Base-by-base conservation (phyloP, 1,140 invertebrate genomes). In the Druon quercuslanigerum region DNA sequence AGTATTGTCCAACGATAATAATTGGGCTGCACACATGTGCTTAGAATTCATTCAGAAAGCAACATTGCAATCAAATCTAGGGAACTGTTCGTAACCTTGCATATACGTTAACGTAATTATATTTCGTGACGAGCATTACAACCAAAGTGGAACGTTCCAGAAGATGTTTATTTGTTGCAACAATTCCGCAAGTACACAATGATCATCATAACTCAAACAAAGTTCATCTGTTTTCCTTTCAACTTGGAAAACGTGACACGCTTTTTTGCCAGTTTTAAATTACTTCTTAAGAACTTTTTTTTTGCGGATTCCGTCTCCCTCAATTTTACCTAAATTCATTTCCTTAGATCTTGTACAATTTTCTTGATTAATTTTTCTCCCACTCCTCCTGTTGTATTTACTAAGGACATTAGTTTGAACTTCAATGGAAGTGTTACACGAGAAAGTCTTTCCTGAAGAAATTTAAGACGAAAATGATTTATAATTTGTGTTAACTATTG, bases 101-200 rank as follows among this genome's bases (percentile, higher is more conserved):
- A 19, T 46, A 17, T 50, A 72, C 46, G 71, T 52, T 72, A 72
- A 54, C 71, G 46, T 72, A 72, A 72, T 51, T 72, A 52, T 51
- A 2, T 72, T 72, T 72, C 71, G 71, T 72, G 71, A 72, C 51
- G 9, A 14, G 71, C 17, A 72, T 72, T 16, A 11, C 20, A 33
- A 51, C 8, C 20, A 72, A 51, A 72, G 52, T 51, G 50, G 71
- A 72, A 72, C 71, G 51, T 72, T 54, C 33, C 51, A 72, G 51
- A 25, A 72, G 17, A 25, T 60, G 52, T 52, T 19, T 13, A 16
- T 50, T 60, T 60, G 46, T 46, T 66, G 60, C 60, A 66, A 66
- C 60, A 66, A 66, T 40, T 33, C 60, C 60, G 16, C 9, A 12
- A 33, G 20, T 66, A 66, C 25, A 66, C 33, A 66, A 66, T 16